Base-by-base conservation (phyloP, 2,888 invertebrate genomes). In the Hypsopygia costalis region DNA sequence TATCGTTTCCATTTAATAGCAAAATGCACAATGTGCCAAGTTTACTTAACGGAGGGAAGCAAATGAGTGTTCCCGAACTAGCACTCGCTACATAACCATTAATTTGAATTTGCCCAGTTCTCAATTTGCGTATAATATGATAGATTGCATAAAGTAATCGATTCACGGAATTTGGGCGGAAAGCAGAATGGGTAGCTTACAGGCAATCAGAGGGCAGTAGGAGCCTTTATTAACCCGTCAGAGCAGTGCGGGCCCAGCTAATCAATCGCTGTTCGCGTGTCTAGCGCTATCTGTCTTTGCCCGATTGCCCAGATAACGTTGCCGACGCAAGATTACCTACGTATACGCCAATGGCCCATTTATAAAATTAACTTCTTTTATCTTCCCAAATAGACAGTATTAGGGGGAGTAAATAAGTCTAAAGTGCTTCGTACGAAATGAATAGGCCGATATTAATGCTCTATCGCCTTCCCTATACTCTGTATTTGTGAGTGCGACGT, bases 221-320 rank as follows among this genome's bases (percentile, higher is more conserved):
- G 64, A 77, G 76, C 80, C 79, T 85, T 80, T 86, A 87, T 88
- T 87, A 87, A 83, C 82, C 81, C 83, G 83, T 79, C 82, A 81
- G 78, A 74, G 71, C 67, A 74, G 71, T 81, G 77, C 79, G 81
- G 85, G 81, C 69, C 62, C 58, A 68, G 66, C 82, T 86, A 87
- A 88, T 88, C 88, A 88, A 87, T 88, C 88, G 86, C 61, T 64
- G 83, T 71, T 87, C 75, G 88, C 85, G 86, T 87, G 88, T 78
- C 79, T 74, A 81, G 81, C 76, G 71, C 86, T 87, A 87, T 88
- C 86, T 85, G 82, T 88, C 87, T 87, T 78, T 74, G 72, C 72
- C 72, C 78, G 82, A 86, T 86, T 81, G 65, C 75, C 66, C 76
- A 73, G 87, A 86, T 86, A 86, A 77, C 80, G 67, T 61, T 43